phyloP scores from a whole-genome alignment of 2,888 invertebrate species.

The Mesorhabditis sp. region DNA sequence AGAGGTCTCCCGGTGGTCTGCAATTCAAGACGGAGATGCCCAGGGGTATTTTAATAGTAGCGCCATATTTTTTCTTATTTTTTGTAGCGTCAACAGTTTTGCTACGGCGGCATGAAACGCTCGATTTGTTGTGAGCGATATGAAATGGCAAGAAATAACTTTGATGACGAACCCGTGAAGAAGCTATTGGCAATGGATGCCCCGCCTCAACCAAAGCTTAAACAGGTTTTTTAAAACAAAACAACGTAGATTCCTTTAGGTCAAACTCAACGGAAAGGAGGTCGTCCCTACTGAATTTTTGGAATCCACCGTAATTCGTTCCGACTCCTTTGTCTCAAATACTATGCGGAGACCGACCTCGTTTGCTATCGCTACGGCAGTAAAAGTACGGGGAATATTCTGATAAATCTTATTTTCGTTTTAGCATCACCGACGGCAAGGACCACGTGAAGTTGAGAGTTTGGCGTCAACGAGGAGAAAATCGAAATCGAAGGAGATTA shows the following conservation, averaged over 20 bases:
- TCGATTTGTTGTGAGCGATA: slow-evolving; percentile 40
- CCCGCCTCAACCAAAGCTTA: neutral
- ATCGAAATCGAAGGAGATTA: no score
- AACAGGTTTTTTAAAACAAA: neutral
- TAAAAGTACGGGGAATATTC: neutral
- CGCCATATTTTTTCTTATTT: slow-evolving; percentile 4
- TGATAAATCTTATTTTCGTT: no score
- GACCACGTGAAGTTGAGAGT: neutral
- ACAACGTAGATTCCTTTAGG: neutral
- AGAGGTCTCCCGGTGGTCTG: slow-evolving; percentile 26
- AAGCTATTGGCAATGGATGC: neutral
- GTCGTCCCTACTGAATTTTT: neutral
- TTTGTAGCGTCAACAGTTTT: slow-evolving; percentile 28
- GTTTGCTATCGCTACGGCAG: slow-evolving; percentile 4
- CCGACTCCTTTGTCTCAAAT: neutral
- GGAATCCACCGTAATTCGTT: slow-evolving; percentile 2
- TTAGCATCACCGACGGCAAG: neutral
- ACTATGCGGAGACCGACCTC: neutral
- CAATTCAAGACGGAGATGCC: slow-evolving; percentile 27
- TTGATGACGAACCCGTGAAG: slow-evolving; percentile 15
- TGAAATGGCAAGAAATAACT: slow-evolving; percentile 24
- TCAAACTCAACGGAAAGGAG: no score
- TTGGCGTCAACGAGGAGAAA: no score
- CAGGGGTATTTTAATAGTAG: slow-evolving; percentile 19
- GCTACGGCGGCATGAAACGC: slow-evolving; percentile 31